Percentiles rank a stretch among this genome's conserved stretches.
phyloP scores from a whole-genome alignment of 1,140 invertebrate genomes.

The Lanistes nyassanus region DNA sequence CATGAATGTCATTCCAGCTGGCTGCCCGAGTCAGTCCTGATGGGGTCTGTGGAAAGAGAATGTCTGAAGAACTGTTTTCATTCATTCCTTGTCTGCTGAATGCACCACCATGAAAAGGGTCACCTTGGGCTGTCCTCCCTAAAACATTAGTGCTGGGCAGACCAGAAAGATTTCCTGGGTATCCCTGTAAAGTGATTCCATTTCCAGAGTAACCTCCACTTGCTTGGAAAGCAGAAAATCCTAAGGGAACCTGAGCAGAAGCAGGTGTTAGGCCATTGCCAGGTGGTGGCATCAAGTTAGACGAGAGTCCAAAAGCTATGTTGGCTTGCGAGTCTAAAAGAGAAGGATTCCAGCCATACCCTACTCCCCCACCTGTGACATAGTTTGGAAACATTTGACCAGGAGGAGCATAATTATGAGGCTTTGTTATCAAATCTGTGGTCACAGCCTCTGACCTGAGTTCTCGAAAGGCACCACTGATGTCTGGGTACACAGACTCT shows the following conservation, averaged over 20 bases:
- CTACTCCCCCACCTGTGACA: background rate
- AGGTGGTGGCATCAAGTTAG: background rate
- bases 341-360: slow-evolving; percentile 33
- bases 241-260: background rate
- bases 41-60: background rate
- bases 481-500: slow-evolving; percentile 52
- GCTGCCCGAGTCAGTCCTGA: slow-evolving; percentile 24
- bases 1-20: slow-evolving; percentile 24
- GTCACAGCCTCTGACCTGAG: slow-evolving; percentile 15
- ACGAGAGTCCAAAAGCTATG: background rate
- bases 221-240: background rate
- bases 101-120: background rate
- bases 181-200: background rate
- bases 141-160: background rate
- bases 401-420: slow-evolving; percentile 1
- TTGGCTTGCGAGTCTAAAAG: slow-evolving; percentile 24
- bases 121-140: no score
- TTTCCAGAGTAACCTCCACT: slow-evolving; percentile 10
- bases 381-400: slow-evolving; percentile 1
- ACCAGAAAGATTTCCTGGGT: slow-evolving; percentile 11
- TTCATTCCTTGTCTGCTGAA: background rate
- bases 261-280: background rate
- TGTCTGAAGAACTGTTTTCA: slow-evolving; percentile 1
- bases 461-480: slow-evolving; percentile 55
- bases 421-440: background rate